Evolutionary conservation across 2,888 invertebrate species (phyloP), one percentile per base, ranked within the genome.

Genomic region (Pyrochroa serraticornis): DNA sequence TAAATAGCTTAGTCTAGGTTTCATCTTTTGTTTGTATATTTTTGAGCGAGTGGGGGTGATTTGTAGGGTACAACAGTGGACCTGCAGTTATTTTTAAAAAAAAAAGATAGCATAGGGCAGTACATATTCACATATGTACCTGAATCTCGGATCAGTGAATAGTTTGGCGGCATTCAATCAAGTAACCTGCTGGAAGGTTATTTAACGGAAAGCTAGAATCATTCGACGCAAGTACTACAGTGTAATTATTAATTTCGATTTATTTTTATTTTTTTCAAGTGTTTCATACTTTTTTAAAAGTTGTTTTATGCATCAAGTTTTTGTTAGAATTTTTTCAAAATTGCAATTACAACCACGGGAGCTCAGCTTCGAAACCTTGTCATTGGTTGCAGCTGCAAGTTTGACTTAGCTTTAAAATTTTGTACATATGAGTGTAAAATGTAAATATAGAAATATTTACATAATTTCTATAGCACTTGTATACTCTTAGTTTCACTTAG

Each of bases 111-210:
- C 61, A 64, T 63, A 67, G 65, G 63, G 67, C 69, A 73, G 75
- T 76, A 75, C 75, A 77, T 75, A 76, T 75, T 71, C 65, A 66
- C 68, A 68, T 76, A 76, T 75, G 75, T 76, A 77, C 75, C 75
- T 76, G 77, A 76, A 74, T 70, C 66, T 69, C 57, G 14, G 6
- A 30, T 53, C 53, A 12, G 39, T 53, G 50, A 39, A 45, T 56
- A 8, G n/a, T 3, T 37, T 42, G 32, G 8, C 13, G 39, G 8
- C 22, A 5, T 22, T 22, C 22, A 22, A 22, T 2, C 22, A 22
- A 22, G 22, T 22, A 22, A 22, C 22, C 22, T 22, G 22, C 3
- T 3, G 5, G 3, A 22, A 5, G 22, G 5, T 22, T 22, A 22
- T 5, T 5, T 2, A 22, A 2, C 22, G 5, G 22, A 22, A 22